Conservation (phyloP, 2,797 vertebrate genomes). For the Epinephelus malabaricus region DNA sequence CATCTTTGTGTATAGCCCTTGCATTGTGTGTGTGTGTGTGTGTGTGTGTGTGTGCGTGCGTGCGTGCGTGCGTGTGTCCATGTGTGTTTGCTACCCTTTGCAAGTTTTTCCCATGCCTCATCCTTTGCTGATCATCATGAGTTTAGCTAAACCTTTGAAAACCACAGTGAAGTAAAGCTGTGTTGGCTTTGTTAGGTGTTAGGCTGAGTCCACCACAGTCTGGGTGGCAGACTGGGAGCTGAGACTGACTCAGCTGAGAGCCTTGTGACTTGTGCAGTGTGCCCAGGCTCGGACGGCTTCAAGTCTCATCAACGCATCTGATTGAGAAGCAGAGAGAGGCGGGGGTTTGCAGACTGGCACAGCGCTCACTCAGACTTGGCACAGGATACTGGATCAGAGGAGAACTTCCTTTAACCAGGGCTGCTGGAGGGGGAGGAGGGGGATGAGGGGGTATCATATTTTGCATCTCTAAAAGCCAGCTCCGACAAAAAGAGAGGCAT, state of each 20-base stretch:
- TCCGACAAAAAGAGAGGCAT: constrained; percentile 76
- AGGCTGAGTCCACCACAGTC: constrained; percentile 66
- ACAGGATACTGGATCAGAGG: constrained; percentile 46
- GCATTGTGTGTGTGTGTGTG: constrained; percentile 5
- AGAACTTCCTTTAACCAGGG: constrained; percentile 46
- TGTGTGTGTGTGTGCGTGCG: constrained; percentile 17
- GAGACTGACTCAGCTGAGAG: constrained; percentile 80
- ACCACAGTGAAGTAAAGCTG: constrained; percentile 61
- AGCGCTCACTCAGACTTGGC: constrained; percentile 62
- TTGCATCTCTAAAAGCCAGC: constrained; percentile 83
- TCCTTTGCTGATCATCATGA: constrained; percentile 70
- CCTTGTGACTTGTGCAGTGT: constrained; percentile 74
- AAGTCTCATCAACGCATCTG: constrained; percentile 53
- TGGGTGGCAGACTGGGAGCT: constrained; percentile 75
- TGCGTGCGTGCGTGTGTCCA: neutral
- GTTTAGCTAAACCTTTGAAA: constrained; percentile 67
- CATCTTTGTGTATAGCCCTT: constrained; percentile 22
- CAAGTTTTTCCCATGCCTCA: constrained; percentile 69
- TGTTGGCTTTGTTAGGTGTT: constrained; percentile 58
- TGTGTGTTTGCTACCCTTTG: constrained; percentile 19
- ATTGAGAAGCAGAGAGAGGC: constrained; percentile 20
- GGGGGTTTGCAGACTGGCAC: constrained; percentile 59
- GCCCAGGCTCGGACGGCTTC: constrained; percentile 56
- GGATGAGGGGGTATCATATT: constrained; percentile 75
- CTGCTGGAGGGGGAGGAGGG: constrained; percentile 24